phyloP scores from a whole-genome alignment of 1,140 invertebrate species.

The Musca domestica region DNA sequence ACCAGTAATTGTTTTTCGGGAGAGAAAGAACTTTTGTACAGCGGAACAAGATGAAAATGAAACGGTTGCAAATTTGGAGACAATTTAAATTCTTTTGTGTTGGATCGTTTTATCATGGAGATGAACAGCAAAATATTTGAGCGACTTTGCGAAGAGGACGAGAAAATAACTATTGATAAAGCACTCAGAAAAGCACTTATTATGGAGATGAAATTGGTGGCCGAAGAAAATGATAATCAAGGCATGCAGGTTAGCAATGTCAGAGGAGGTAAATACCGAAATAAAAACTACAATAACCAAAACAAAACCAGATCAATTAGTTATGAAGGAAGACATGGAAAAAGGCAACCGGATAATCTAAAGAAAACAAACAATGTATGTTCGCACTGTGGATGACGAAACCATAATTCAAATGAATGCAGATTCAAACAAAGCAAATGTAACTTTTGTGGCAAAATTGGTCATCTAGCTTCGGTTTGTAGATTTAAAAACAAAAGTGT shows the following conservation, averaged over 20 bases:
- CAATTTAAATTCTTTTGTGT: constrained; percentile 19
- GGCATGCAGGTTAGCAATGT: not conserved
- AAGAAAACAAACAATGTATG: not conserved
- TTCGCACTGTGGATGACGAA: no score
- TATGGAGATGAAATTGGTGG: constrained; percentile 20
- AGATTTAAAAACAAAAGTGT: not conserved
- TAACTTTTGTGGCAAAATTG: constrained; percentile 22
- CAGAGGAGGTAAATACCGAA: not conserved
- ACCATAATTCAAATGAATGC: no score
- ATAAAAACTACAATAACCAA: constrained; percentile 3
- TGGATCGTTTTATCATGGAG: constrained; percentile 21
- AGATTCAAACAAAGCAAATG: no score
- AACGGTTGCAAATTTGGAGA: constrained; percentile 17
- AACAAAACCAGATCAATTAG: not conserved
- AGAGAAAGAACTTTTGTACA: constrained; percentile 13
- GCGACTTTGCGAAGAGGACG: constrained; percentile 18
- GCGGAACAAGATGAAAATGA: not conserved
- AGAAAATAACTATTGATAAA: constrained; percentile 15
- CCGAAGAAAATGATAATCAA: not conserved
- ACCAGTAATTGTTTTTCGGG: constrained; percentile 3
- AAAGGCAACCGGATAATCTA: not conserved
- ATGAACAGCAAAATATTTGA: constrained; percentile 19
- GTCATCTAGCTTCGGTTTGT: constrained; percentile 18
- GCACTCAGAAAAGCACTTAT: constrained; percentile 17
- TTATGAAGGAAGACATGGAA: not conserved